Evolutionary conservation across 2,113 vertebrate species (phyloP).

Genomic region (Mixornis gularis): DNA sequence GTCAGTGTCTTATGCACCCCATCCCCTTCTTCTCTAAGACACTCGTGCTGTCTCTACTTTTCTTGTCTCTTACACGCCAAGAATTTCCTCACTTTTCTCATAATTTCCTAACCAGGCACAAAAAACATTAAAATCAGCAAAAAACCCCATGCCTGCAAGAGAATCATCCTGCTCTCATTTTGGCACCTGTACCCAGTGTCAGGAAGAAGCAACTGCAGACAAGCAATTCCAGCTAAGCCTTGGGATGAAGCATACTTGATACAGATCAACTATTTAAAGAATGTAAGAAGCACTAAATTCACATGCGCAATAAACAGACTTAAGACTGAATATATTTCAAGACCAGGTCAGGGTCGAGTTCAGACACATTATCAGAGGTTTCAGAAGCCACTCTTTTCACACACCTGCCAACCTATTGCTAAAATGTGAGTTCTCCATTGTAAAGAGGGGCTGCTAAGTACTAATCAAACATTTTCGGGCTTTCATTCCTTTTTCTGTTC

Average conservation of each 20-base stretch:
- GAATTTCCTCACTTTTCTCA: neutral
- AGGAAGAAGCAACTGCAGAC: neutral
- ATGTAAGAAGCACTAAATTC: conserved; percentile 37
- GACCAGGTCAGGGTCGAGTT: conserved; percentile 13
- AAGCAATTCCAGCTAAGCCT: conserved; percentile 23
- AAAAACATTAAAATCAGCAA: neutral
- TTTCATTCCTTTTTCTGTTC: neutral
- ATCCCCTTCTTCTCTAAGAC: neutral
- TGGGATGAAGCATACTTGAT: conserved; percentile 46
- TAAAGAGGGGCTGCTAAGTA: neutral
- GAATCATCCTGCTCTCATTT: neutral
- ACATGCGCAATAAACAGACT: neutral
- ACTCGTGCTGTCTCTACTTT: neutral
- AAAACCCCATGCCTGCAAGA: neutral
- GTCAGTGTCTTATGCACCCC: neutral
- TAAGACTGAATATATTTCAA: neutral
- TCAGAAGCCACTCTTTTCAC: neutral
- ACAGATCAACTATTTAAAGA: conserved; percentile 63
- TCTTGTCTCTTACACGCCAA: neutral
- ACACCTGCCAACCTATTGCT: neutral
- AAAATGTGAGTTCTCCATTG: neutral
- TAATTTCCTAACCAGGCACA: neutral
- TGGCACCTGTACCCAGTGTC: neutral
- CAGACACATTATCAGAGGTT: neutral
- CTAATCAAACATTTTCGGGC: neutral